phyloP scores from a whole-genome alignment of 2,797 vertebrate species.

The Helicolenus hilgendorfi region DNA sequence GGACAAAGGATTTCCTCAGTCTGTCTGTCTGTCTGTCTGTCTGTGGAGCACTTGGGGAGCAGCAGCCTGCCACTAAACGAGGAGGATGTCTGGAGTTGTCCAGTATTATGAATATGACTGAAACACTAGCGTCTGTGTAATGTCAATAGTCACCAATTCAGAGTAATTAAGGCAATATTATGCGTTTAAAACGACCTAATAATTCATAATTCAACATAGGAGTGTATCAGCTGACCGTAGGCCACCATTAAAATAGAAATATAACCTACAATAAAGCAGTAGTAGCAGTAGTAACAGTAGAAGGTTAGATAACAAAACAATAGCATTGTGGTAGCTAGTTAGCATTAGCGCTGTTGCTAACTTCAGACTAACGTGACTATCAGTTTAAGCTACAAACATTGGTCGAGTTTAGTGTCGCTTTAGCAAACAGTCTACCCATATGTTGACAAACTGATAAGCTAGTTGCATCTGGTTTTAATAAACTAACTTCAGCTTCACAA shows the following conservation, averaged over 20 bases:
- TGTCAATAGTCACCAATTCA: neutral
- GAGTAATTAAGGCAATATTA: neutral
- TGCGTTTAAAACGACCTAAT: neutral
- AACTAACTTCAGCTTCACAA: neutral
- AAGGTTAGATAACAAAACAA: constrained; percentile 17
- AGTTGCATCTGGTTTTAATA: neutral
- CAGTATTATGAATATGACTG: neutral
- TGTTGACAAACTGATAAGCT: neutral
- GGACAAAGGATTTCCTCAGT: too few species aligned
- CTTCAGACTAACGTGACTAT: neutral
- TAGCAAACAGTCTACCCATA: accelerated
- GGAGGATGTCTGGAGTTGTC: too few species aligned
- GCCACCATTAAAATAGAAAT: neutral
- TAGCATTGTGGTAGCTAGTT: neutral
- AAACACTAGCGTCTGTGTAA: neutral
- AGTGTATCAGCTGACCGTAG: neutral
- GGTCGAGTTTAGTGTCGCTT: neutral
- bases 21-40: too few species aligned
- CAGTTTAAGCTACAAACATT: neutral
- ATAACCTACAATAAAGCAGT: neutral
- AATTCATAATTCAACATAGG: neutral
- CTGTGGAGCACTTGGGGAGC: too few species aligned
- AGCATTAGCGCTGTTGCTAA: constrained; percentile 65
- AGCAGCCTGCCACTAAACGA: too few species aligned
- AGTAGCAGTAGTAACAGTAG: too few species aligned